These are phyloP conservation scores for Suricata suricatta DNA, from an alignment of 2,113 vertebrate genomes.

Conservation along the genomic window DNA sequence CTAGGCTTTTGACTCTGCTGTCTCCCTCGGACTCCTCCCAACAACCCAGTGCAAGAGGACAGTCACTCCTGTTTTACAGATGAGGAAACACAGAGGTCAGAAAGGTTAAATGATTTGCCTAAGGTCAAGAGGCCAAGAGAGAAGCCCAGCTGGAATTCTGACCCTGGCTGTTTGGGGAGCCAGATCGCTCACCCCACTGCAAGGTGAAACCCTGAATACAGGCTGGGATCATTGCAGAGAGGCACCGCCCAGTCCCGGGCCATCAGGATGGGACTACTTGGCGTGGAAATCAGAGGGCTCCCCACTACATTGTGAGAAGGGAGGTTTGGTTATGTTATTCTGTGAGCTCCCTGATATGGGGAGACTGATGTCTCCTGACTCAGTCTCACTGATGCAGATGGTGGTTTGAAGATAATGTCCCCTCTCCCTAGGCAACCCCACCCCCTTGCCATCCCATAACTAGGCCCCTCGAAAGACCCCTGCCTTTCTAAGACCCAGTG, in stretches of 20 bases:
- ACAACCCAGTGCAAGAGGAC: neutral
- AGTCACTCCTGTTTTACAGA: neutral
- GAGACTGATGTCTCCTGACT: neutral
- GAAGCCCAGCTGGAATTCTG: neutral
- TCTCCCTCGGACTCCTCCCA: neutral
- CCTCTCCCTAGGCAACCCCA: no score
- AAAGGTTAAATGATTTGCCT: neutral
- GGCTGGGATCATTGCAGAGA: neutral
- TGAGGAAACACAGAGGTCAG: neutral
- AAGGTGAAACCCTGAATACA: neutral
- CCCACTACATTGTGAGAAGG: rapidly evolving
- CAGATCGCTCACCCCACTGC: neutral
- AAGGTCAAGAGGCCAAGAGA: neutral
- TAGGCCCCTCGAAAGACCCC: slow-evolving; percentile 1
- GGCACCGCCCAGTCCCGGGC: no score
- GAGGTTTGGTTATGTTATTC: neutral
- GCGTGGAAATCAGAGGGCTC: neutral
- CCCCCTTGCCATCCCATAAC: neutral
- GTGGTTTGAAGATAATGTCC: slow-evolving; percentile 15
- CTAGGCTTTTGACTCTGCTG: neutral
- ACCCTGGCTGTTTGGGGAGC: neutral
- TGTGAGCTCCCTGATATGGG: neutral
- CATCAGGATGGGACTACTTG: neutral
- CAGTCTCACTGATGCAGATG: slow-evolving; percentile 26
- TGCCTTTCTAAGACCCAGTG: slow-evolving; percentile 37